Conservation (phyloP, 2,888 invertebrate species). For the Galerucella pusilla region DNA sequence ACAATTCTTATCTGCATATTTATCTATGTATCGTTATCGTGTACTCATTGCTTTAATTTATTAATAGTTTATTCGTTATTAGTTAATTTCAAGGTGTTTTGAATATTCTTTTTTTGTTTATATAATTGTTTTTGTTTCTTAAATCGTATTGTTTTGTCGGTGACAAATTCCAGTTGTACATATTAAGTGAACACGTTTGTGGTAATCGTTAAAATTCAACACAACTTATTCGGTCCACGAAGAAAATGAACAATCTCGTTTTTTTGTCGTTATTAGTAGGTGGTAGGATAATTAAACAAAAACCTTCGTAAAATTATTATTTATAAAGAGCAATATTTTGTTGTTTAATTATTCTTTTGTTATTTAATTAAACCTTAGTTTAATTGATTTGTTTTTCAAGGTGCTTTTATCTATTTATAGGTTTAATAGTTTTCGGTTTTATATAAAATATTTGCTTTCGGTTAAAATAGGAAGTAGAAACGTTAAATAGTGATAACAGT, state of each 20-base stretch:
- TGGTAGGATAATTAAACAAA: not conserved
- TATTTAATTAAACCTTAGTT: not conserved
- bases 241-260: constrained; percentile 11
- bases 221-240: not conserved
- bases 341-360: constrained; percentile 1
- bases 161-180: constrained; percentile 24
- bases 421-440: constrained; percentile 1
- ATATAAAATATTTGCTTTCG: constrained; percentile 3
- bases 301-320: not conserved
- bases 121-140: constrained; percentile 32
- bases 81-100: constrained; percentile 30
- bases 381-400: not conserved
- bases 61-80: constrained; percentile 7
- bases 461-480: not conserved
- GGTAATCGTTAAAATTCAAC: not conserved
- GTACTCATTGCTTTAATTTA: constrained; percentile 22
- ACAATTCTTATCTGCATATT: constrained; percentile 22
- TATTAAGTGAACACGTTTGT: constrained; percentile 3
- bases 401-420: constrained; percentile 2
- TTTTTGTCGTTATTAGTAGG: constrained; percentile 2
- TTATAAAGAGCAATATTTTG: not conserved
- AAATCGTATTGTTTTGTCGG: constrained; percentile 5
- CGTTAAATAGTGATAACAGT: not conserved
- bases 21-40: not conserved
- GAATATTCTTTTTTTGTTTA: constrained; percentile 21